These are phyloP conservation scores for Epiperipatus broadwayi DNA, from an alignment of 2,888 invertebrate genomes.

Conservation along the genomic window DNA sequence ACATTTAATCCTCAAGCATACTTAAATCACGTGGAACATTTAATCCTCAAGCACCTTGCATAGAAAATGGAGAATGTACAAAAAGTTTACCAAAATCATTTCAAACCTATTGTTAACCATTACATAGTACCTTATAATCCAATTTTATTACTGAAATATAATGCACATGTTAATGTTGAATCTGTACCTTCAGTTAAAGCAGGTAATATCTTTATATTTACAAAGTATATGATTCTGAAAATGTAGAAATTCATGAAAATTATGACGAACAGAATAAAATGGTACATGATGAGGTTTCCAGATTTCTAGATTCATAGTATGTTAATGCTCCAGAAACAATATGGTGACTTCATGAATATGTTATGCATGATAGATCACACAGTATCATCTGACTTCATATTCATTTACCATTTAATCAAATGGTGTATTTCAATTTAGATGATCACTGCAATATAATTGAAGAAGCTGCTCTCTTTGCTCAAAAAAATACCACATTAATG, in stretches of 20 bases:
- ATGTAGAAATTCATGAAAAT: slow-evolving; percentile 10
- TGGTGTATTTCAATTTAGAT: not conserved
- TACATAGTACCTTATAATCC: slow-evolving; percentile 27
- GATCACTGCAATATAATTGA: too few relatives aligned
- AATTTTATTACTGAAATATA: slow-evolving; percentile 21
- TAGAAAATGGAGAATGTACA: slow-evolving; percentile 17
- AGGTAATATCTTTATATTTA: slow-evolving; percentile 23
- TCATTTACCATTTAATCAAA: not conserved
- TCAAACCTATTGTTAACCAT: slow-evolving; percentile 21
- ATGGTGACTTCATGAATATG: too few relatives aligned
- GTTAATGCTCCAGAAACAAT: too few relatives aligned
- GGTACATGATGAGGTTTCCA: too few relatives aligned
- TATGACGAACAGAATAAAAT: too few relatives aligned
- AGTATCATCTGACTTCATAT: not conserved
- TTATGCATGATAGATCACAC: slow-evolving; percentile 7
- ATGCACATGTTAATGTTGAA: slow-evolving; percentile 29
- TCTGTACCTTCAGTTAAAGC: slow-evolving; percentile 18
- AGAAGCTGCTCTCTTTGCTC: too few relatives aligned
- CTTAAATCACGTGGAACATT: slow-evolving; percentile 20
- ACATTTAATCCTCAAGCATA: slow-evolving; percentile 14
- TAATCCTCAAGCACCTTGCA: slow-evolving; percentile 16
- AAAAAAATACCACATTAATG: too few relatives aligned
- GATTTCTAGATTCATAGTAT: too few relatives aligned
- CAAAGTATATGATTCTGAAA: slow-evolving; percentile 20
- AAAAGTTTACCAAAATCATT: slow-evolving; percentile 21